These are phyloP conservation scores for Anastrepha obliqua DNA, from an alignment of 1,140 invertebrate species.

Conservation along the genomic window DNA sequence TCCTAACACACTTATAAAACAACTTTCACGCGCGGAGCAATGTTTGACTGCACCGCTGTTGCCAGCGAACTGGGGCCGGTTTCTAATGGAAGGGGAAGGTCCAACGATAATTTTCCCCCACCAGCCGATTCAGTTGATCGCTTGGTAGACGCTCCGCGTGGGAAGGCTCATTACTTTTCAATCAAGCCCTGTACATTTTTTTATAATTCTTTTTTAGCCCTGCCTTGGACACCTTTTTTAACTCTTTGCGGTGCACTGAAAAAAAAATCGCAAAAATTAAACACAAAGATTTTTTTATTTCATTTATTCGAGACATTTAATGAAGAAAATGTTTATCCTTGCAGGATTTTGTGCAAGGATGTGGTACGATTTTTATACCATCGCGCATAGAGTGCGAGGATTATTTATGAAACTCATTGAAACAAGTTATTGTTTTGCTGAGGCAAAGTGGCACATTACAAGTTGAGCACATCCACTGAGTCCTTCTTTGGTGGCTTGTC, in stretches of 20 bases:
- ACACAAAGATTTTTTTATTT: neutral
- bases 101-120: too few species aligned
- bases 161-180: too few species aligned
- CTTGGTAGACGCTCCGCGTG: too few species aligned
- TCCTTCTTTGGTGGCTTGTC: conserved; percentile 4
- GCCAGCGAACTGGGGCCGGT: too few species aligned
- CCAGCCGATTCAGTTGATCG: too few species aligned
- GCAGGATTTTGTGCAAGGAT: conserved; percentile 27
- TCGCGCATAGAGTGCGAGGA: neutral
- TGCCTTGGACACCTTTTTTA: neutral
- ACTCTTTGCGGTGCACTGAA: neutral
- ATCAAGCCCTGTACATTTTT: too few species aligned
- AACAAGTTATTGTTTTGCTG: conserved; percentile 21
- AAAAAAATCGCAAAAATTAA: neutral
- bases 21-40: too few species aligned
- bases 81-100: too few species aligned
- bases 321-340: neutral
- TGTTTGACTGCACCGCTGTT: too few species aligned
- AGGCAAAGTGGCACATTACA: conserved; percentile 21
- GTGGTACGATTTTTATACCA: conserved; percentile 26
- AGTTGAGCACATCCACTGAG: conserved; percentile 21
- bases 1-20: too few species aligned
- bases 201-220: too few species aligned
- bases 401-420: conserved; percentile 33
- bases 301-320: neutral